A percentile compares a stretch with the other conserved stretches of the same genome.
These are phyloP conservation scores for Hypomesus transpacificus DNA, from an alignment of 2,113 vertebrate species.

Conservation along the genomic window DNA sequence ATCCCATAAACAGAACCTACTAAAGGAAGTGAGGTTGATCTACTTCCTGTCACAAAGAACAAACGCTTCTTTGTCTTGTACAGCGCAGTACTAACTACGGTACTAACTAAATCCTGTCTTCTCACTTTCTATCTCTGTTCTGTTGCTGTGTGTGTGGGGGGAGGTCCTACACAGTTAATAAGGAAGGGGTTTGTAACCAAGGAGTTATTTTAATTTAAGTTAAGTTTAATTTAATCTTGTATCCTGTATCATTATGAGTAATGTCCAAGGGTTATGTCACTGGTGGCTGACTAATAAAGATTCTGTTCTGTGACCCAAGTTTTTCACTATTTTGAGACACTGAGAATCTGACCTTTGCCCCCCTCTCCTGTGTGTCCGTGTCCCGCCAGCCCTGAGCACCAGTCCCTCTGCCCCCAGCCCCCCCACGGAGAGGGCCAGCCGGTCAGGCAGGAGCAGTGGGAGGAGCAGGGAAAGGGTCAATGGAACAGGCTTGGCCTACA, in stretches of 20 bases:
- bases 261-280: too few species aligned
- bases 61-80: too few species aligned
- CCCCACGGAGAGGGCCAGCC: conserved; percentile 8
- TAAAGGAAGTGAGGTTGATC: background rate
- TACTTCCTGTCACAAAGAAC: background rate
- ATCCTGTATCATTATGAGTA: too few species aligned
- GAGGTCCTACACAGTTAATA: too few species aligned
- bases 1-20: background rate
- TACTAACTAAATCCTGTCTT: too few species aligned
- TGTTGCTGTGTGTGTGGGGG: too few species aligned
- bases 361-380: background rate
- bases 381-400: conserved; percentile 21
- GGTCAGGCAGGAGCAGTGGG: background rate
- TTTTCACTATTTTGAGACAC: background rate
- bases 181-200: too few species aligned
- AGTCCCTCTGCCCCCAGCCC: conserved; percentile 11
- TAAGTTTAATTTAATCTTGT: too few species aligned
- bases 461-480: conserved; percentile 35
- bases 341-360: background rate
- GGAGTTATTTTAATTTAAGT: too few species aligned
- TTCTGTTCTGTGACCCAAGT: background rate
- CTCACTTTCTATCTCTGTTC: too few species aligned
- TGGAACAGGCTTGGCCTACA: conserved; percentile 43
- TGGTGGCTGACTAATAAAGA: background rate
- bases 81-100: too few species aligned